Percentiles rank a stretch among this genome's conserved stretches.
Conservation (phyloP, 2,113 vertebrate species). For the Todiramphus chloris region DNA sequence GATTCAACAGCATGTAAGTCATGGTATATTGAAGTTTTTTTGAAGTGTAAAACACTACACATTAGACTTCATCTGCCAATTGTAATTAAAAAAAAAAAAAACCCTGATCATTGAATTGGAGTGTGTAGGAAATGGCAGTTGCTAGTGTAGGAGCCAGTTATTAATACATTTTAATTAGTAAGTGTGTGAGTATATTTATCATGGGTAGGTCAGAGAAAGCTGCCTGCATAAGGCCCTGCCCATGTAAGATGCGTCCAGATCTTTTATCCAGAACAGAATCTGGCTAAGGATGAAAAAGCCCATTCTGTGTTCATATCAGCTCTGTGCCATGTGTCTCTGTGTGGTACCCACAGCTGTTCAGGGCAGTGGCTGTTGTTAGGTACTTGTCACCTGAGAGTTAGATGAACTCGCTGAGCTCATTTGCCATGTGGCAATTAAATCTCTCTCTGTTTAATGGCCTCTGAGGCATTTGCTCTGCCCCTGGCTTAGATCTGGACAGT, state of each 20-base stretch:
- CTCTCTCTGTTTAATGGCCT: not conserved
- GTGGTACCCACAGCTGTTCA: not conserved
- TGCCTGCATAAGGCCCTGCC: not conserved
- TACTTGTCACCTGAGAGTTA: not conserved
- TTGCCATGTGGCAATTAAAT: not conserved
- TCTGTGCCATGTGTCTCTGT: rapidly evolving
- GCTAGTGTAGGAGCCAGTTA: not conserved
- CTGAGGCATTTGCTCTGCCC: not conserved
- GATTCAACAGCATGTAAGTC: not conserved
- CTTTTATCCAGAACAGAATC: not conserved
- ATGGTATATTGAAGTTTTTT: not conserved
- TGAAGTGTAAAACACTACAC: not conserved
- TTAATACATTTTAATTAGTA: not conserved
- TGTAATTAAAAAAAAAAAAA: not conserved
- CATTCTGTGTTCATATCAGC: rapidly evolving
- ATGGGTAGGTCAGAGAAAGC: not conserved
- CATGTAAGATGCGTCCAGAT: not conserved
- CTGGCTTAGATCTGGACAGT: not conserved
- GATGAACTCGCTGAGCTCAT: not conserved
- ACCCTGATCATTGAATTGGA: not conserved
- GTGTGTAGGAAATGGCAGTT: not conserved
- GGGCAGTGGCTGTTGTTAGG: not conserved
- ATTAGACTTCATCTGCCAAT: not conserved
- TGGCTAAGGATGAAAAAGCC: not conserved
- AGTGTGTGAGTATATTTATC: not conserved